Percentiles rank a stretch among this genome's conserved stretches.
phyloP scores from a whole-genome alignment of 2,888 invertebrate genomes.

The Mythimna pallens region DNA sequence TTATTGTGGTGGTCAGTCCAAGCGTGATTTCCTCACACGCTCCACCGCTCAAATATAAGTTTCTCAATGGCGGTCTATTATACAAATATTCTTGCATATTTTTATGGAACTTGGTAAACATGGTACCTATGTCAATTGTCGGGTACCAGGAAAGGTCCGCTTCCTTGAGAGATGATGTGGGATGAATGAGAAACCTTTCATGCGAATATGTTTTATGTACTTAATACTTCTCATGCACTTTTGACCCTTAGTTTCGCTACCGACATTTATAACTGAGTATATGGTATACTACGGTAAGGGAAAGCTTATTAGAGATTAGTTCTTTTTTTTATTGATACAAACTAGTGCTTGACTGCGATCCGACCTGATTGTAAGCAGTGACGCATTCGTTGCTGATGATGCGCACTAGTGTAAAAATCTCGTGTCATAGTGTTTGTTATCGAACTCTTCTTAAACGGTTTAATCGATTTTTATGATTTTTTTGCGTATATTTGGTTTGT shows the following conservation, averaged over 20 bases:
- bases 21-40: constrained; percentile 46
- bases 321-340: too few relatives aligned
- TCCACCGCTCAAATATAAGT: constrained; percentile 45
- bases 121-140: neutral
- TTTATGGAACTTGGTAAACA: constrained; percentile 29
- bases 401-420: too few relatives aligned
- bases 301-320: too few relatives aligned
- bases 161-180: constrained; percentile 2
- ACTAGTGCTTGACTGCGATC: too few relatives aligned
- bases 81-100: constrained; percentile 71
- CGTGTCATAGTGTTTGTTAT: too few relatives aligned
- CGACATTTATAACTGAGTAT: neutral
- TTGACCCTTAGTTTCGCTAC: neutral
- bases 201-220: neutral
- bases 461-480: too few relatives aligned
- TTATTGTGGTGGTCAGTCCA: constrained; percentile 18
- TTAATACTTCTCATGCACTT: neutral
- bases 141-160: constrained; percentile 1
- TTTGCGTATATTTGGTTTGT: too few relatives aligned
- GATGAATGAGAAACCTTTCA: neutral
- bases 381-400: too few relatives aligned
- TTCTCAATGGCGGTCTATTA: constrained; percentile 68
- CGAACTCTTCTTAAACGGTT: too few relatives aligned
- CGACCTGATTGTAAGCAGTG: too few relatives aligned
- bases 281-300: too few relatives aligned